Percentiles rank a stretch among this genome's conserved stretches.
phyloP scores from a whole-genome alignment of 2,113 vertebrate species.

The Sardina pilchardus region DNA sequence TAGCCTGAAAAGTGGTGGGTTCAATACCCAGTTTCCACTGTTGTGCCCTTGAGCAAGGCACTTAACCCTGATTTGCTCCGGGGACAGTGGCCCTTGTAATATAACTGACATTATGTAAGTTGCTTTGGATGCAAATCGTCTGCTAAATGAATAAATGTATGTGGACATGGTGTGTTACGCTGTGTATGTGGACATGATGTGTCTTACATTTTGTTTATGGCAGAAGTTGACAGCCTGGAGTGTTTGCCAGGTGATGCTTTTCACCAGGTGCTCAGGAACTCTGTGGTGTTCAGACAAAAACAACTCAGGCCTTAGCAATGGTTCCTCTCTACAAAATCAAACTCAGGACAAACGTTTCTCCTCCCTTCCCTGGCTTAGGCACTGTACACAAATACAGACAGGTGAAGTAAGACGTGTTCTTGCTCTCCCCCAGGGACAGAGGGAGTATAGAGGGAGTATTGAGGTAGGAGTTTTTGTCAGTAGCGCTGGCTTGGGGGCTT shows the following conservation, averaged over 20 bases:
- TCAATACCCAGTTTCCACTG: too few species aligned
- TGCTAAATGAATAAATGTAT: too few species aligned
- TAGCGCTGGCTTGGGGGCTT: slow-evolving; percentile 37
- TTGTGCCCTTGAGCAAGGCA: too few species aligned
- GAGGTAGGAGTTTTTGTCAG: background rate
- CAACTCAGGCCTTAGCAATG: background rate
- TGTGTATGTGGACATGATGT: too few species aligned
- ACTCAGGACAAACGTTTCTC: background rate
- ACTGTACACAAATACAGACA: background rate
- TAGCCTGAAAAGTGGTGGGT: too few species aligned
- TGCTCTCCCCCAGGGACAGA: background rate
- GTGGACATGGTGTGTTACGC: too few species aligned
- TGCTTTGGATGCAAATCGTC: too few species aligned
- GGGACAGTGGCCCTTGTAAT: too few species aligned
- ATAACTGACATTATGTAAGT: too few species aligned
- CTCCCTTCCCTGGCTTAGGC: background rate
- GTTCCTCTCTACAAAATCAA: background rate
- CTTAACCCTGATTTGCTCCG: too few species aligned
- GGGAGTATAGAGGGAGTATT: background rate
- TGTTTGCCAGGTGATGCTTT: slow-evolving; percentile 93
- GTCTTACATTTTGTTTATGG: slow-evolving; percentile 90
- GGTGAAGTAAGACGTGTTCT: background rate
- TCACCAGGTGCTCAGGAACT: slow-evolving; percentile 85
- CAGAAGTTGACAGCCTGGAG: slow-evolving; percentile 95
- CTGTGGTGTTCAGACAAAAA: slow-evolving; percentile 59